Percentiles rank a stretch among this genome's conserved stretches.
phyloP scores from a whole-genome alignment of 2,113 vertebrate species.

The Chauna torquata region DNA sequence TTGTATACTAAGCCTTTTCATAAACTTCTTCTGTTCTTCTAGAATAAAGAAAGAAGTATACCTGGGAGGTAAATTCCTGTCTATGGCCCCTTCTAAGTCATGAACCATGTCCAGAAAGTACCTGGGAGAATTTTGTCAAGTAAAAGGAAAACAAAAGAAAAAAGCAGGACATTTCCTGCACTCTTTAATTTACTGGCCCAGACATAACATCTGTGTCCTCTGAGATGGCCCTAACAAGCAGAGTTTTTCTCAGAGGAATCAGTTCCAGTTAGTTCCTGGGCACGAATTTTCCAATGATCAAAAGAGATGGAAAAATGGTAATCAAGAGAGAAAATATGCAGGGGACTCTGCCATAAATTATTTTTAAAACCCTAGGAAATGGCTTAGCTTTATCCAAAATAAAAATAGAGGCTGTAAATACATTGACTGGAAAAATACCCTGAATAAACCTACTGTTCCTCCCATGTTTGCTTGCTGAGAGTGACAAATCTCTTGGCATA shows the following conservation, averaged over 20 bases:
- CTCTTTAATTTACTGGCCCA: not conserved
- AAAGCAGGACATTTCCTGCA: not conserved
- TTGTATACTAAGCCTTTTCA: not conserved
- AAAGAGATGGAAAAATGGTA: not conserved
- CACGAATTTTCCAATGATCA: not conserved
- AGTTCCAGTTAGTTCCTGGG: not conserved
- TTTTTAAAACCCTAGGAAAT: not conserved
- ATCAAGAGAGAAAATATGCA: not conserved
- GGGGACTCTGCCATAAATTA: not conserved
- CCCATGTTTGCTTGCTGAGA: not conserved
- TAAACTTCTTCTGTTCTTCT: not conserved
- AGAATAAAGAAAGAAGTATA: not conserved
- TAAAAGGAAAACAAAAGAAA: not conserved
- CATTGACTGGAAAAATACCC: not conserved
- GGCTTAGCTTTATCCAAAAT: not conserved
- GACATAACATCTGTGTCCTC: not conserved
- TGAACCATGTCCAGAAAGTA: not conserved
- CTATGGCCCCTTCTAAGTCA: not conserved
- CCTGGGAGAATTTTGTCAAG: not conserved
- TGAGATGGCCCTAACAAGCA: rapidly evolving
- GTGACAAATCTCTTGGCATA: constrained; percentile 8
- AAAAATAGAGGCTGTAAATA: constrained; percentile 6
- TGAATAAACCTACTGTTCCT: not conserved
- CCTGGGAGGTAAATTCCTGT: not conserved
- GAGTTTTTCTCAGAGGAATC: not conserved